These are phyloP conservation scores for Melanogrammus aeglefinus DNA, from an alignment of 2,797 vertebrate species.

Conservation along the genomic window DNA sequence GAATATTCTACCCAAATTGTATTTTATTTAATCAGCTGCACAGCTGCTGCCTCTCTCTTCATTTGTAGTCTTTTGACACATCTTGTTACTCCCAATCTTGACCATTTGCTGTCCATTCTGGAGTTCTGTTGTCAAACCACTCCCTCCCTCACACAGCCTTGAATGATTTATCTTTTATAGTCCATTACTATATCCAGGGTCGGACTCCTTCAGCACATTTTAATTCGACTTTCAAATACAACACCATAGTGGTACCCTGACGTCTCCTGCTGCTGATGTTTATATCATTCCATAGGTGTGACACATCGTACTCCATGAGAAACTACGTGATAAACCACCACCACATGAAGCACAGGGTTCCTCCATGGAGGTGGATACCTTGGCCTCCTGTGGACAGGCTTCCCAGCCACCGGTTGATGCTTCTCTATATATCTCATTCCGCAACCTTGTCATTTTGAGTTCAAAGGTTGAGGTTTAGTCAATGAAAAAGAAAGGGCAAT, in stretches of 20 bases:
- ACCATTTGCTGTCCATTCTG: neutral
- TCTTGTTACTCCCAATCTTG: too few relatives aligned
- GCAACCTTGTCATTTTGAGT: conserved; percentile 62
- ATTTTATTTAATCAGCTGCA: too few relatives aligned
- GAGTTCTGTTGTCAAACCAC: conserved; percentile 16
- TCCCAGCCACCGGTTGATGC: conserved; percentile 48
- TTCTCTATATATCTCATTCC: conserved; percentile 62
- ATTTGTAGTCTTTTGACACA: too few relatives aligned
- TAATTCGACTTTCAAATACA: neutral
- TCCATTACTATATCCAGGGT: conserved; percentile 1
- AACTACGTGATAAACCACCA: neutral
- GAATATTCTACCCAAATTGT: too few relatives aligned
- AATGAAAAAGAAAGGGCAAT: conserved; percentile 48
- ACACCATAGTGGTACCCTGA: neutral
- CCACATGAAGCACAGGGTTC: neutral
- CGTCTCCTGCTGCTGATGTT: neutral
- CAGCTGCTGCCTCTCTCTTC: too few relatives aligned
- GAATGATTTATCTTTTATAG: neutral
- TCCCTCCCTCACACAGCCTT: neutral
- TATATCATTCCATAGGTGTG: neutral
- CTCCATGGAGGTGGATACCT: neutral
- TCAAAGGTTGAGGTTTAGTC: conserved; percentile 47
- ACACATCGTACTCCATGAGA: neutral
- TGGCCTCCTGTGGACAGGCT: conserved; percentile 28
- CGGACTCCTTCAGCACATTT: neutral